phyloP scores from a whole-genome alignment of 2,113 vertebrate genomes.

The Aspiorhynchus laticeps region DNA sequence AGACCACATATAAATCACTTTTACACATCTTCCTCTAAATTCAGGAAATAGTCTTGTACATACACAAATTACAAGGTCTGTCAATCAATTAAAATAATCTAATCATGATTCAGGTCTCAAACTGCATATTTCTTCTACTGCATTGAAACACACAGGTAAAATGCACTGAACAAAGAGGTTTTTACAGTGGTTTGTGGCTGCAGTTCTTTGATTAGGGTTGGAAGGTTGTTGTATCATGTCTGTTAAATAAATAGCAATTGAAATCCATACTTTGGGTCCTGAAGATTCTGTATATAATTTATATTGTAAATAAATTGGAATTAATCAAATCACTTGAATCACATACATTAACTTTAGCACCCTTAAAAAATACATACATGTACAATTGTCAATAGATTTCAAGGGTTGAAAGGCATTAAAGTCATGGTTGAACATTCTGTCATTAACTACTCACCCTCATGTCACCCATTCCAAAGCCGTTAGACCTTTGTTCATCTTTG shows the following conservation, averaged over 20 bases:
- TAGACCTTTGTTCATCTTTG: too few relatives aligned
- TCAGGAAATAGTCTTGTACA: not conserved
- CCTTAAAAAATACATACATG: not conserved
- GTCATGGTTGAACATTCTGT: too few relatives aligned
- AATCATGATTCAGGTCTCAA: not conserved
- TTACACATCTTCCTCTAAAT: not conserved
- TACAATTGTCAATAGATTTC: too few relatives aligned
- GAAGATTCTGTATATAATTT: not conserved
- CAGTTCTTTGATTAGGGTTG: not conserved
- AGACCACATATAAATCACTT: not conserved
- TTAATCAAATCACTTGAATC: not conserved
- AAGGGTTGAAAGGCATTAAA: not conserved
- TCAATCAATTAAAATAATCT: not conserved
- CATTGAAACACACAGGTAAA: not conserved
- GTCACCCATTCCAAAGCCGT: too few relatives aligned
- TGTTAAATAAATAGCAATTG: slow-evolving; percentile 3
- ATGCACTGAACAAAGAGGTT: not conserved
- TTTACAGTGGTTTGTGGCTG: not conserved
- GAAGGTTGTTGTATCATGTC: not conserved
- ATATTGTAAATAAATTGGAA: not conserved
- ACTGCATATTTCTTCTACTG: not conserved
- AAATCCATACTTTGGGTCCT: not conserved
- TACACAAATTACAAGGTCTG: not conserved
- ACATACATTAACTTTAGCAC: not conserved
- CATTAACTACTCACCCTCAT: too few relatives aligned